phyloP scores from a whole-genome alignment of 2,797 vertebrate species.

The Propithecus deckenii region DNA sequence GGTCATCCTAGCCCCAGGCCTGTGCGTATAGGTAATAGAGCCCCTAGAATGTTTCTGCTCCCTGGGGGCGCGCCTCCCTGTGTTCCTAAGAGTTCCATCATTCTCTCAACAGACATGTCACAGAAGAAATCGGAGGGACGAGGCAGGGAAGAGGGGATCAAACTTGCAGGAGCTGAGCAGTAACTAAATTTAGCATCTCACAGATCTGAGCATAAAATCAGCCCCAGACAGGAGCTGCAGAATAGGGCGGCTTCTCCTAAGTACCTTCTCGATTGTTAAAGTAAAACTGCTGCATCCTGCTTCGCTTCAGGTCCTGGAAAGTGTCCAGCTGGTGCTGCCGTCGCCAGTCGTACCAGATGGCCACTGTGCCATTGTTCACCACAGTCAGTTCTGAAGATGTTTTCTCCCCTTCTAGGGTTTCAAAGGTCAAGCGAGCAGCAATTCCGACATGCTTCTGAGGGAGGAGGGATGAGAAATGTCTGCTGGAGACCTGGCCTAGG shows the following conservation, averaged over 20 bases:
- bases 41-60: neutral
- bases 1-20: neutral
- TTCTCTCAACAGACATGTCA: neutral
- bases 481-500: neutral
- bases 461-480: neutral
- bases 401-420: constrained; percentile 86
- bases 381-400: constrained; percentile 87
- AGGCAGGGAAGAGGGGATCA: neutral
- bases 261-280: constrained; percentile 91
- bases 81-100: neutral
- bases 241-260: neutral
- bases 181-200: neutral
- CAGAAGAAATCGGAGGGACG: neutral
- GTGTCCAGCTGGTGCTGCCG: constrained; percentile 79
- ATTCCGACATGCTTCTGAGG: constrained; percentile 89
- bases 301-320: constrained; percentile 80
- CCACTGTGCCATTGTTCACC: constrained; percentile 91
- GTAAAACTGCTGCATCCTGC: constrained; percentile 86
- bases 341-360: constrained; percentile 93
- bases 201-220: neutral
- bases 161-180: neutral
- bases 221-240: neutral
- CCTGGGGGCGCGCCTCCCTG: too few species aligned
- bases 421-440: constrained; percentile 88
- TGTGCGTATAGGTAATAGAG: neutral